Evolutionary conservation across 2,113 vertebrate genomes (phyloP).

Genomic region (Anoplopoma fimbria): DNA sequence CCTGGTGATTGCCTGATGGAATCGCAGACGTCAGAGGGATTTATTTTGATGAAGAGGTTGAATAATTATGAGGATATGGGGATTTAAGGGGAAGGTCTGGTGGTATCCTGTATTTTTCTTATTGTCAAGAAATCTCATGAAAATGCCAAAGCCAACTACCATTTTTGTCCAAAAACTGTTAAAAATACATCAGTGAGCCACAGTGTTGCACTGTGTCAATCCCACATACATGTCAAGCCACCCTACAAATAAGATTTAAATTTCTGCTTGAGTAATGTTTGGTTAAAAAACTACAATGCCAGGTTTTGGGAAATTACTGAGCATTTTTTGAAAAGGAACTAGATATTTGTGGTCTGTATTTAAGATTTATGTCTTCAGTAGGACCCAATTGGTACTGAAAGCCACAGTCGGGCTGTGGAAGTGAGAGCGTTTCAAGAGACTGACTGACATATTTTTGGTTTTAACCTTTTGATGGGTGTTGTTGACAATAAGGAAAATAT

Average conservation of each 20-base stretch:
- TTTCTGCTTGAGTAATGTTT: conserved; percentile 4
- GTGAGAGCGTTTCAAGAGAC: too few species aligned
- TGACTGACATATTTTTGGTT: too few species aligned
- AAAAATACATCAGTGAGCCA: conserved; percentile 21
- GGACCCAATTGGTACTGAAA: background rate
- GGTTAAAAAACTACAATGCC: conserved; percentile 6
- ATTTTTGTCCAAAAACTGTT: background rate
- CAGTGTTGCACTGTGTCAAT: background rate
- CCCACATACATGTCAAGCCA: background rate
- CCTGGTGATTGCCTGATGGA: conserved; percentile 17
- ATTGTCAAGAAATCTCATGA: conserved; percentile 14
- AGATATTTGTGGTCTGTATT: background rate
- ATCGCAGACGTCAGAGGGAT: conserved; percentile 5
- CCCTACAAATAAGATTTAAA: conserved; percentile 12
- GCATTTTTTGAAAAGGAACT: background rate
- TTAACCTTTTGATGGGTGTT: background rate
- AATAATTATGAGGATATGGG: background rate
- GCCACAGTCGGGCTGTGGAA: background rate
- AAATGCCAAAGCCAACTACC: background rate
- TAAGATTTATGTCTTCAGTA: background rate
- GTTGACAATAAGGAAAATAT: background rate
- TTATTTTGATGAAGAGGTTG: conserved; percentile 26
- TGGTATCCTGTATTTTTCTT: background rate
- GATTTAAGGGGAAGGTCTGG: background rate
- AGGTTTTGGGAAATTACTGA: background rate